Base-by-base conservation (phyloP, 2,113 vertebrate species). In the Clarias gariepinus region DNA sequence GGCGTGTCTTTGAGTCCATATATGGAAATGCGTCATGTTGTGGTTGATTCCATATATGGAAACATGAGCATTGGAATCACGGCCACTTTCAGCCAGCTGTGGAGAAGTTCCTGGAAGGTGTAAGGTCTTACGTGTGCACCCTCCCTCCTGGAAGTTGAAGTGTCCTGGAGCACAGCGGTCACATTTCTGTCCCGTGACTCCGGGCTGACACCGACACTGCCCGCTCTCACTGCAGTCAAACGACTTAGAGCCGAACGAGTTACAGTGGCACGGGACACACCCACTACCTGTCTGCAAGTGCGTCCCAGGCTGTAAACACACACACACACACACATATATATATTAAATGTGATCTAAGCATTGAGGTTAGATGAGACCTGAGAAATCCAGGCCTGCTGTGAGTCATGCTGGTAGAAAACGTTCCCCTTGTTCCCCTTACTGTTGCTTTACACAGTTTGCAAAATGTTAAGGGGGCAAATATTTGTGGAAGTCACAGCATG, bases 181-280 rank as follows among this genome's bases (percentile, higher is more conserved):
- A 92, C 98, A 99, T 90, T 99, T 99, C 90, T 95, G 95, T 33
- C 96, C 98, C 0, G 91, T 74, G 83, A 99, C 97, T n/a, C 98
- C 98, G 0, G 98, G 97, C 88, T 99, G 98, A 90, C 98, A 99
- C 3, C 94, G 96, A 89, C 98, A 99, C 74, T 98, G 97, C 15
- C 98, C 97, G 0, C 47, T 94, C 82, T 96, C 97, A 84, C 96
- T 93, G 3, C 98, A 99, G 90, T 99, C 98, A 0, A 99, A 99
- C 0, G 98, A 99, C 89, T 99, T 99, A 76, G 98, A 99, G 4
- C 98, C 98, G 85, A 98, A 99, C 0, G 98, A 99, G 93, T 98
- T 98, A 89, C 98, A 99, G 91, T 98, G 96, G 90, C 98, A 99
- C 0, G 98, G 97, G 76, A 96, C 79, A 47, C 98, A 99, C 19